phyloP scores from a whole-genome alignment of 1,140 invertebrate species.

The Leptinotarsa undecemlineata region DNA sequence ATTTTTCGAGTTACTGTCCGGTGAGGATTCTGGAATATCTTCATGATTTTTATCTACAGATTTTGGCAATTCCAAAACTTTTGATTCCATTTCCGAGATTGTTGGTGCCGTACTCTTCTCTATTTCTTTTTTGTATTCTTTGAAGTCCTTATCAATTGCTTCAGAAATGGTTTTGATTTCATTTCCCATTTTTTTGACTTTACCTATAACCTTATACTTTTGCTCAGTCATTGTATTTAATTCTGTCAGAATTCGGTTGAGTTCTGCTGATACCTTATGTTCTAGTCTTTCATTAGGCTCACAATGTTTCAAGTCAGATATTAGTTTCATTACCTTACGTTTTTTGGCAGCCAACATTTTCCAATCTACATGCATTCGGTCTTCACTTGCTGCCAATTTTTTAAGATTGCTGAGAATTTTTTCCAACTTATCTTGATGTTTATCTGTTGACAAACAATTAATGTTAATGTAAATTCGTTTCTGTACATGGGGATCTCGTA shows the following conservation, averaged over 20 bases:
- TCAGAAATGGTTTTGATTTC: conserved; percentile 35
- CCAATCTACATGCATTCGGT: conserved; percentile 34
- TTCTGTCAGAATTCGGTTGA: conserved; percentile 33
- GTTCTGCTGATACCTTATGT: conserved; percentile 32
- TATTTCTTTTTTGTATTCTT: neutral
- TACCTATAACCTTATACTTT: conserved; percentile 35
- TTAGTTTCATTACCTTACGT: conserved; percentile 38
- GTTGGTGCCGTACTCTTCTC: neutral
- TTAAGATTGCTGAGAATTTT: conserved; percentile 39
- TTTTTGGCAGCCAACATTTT: conserved; percentile 38
- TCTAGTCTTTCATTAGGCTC: conserved; percentile 19
- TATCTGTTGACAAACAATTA: conserved; percentile 1
- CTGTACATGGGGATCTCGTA: too few relatives aligned
- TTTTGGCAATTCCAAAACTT: neutral
- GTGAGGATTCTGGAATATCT: neutral
- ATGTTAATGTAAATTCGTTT: too few relatives aligned
- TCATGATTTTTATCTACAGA: neutral
- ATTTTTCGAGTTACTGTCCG: neutral
- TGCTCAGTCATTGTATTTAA: conserved; percentile 33
- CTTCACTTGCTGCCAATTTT: conserved; percentile 34
- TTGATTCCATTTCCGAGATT: neutral
- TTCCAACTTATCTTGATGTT: conserved; percentile 32
- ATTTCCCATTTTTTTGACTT: conserved; percentile 35
- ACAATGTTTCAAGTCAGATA: conserved; percentile 13
- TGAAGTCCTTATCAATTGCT: conserved; percentile 29